These are phyloP conservation scores for Nixonia krombeini DNA, from an alignment of 1,140 invertebrate species.

Conservation along the genomic window DNA sequence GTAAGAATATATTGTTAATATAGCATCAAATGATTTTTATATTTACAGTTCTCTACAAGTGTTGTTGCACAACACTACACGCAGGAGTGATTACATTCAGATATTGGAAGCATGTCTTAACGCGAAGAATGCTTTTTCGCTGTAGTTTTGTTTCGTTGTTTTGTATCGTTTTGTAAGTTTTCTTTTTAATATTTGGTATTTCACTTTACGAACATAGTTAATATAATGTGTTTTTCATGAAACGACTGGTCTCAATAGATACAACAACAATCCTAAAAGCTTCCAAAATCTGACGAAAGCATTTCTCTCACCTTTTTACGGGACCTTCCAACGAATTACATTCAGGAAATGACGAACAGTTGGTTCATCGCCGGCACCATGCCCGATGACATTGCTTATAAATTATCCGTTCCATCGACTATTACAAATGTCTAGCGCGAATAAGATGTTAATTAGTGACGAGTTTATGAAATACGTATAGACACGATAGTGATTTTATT, in stretches of 20 bases:
- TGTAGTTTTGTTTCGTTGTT: too few relatives aligned
- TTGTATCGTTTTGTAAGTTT: too few relatives aligned
- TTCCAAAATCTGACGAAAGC: not conserved
- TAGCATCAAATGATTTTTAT: not conserved
- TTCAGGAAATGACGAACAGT: conserved; percentile 20
- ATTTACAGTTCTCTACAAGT: not conserved
- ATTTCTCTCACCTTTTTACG: conserved; percentile 32
- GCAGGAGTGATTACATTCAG: not conserved
- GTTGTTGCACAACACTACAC: not conserved
- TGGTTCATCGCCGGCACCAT: conserved; percentile 18
- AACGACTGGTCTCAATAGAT: too few relatives aligned
- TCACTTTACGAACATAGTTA: too few relatives aligned
- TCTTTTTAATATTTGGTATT: too few relatives aligned
- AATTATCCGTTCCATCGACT: conserved; percentile 65
- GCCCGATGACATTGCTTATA: conserved; percentile 45
- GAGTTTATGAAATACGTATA: conserved; percentile 62
- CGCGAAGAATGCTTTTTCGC: too few relatives aligned
- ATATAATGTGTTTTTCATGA: too few relatives aligned
- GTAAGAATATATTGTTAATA: conserved; percentile 4
- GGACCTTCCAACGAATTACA: conserved; percentile 37
- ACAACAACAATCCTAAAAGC: too few relatives aligned
- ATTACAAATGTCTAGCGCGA: conserved; percentile 35
- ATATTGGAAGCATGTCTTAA: not conserved
- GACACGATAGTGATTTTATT: conserved; percentile 68
- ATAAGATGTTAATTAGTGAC: conserved; percentile 66